Percentiles rank a stretch among this genome's conserved stretches.
phyloP scores from a whole-genome alignment of 2,797 vertebrate genomes.

The Sebastes trivittatus region DNA sequence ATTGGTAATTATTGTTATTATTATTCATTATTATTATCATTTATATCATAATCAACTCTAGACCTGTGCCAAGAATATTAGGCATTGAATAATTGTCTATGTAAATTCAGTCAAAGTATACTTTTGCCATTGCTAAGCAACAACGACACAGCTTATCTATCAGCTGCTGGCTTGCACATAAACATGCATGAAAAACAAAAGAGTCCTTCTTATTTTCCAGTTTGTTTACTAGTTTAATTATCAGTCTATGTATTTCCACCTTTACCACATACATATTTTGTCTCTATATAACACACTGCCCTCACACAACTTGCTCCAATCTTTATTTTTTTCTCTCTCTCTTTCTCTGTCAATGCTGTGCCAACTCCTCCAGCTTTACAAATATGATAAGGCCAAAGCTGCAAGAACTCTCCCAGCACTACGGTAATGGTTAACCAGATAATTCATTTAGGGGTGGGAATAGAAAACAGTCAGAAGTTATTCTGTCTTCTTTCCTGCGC shows the following conservation, averaged over 20 bases:
- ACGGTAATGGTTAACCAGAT: conserved; percentile 90
- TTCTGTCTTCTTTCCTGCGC: conserved; percentile 43
- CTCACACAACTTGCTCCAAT: conserved; percentile 15
- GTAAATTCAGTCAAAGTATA: background rate
- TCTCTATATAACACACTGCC: background rate
- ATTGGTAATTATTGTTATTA: background rate
- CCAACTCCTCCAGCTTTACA: conserved; percentile 86
- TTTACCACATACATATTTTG: conserved; percentile 6
- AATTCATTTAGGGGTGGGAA: conserved; percentile 89
- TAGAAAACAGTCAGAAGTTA: conserved; percentile 74
- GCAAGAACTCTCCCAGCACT: conserved; percentile 77
- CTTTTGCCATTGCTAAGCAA: conserved; percentile 2
- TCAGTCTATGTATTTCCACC: background rate
- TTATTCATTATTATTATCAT: background rate
- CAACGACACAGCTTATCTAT: background rate
- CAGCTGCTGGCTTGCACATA: background rate
- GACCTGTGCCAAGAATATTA: background rate
- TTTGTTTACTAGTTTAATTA: background rate
- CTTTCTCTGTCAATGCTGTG: conserved; percentile 55
- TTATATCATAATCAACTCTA: background rate
- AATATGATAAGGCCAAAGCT: conserved; percentile 88
- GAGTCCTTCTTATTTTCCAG: background rate
- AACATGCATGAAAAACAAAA: background rate
- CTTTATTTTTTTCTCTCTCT: background rate
- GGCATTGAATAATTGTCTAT: background rate